These are phyloP conservation scores for Hofmannophila pseudospretella DNA, from an alignment of 2,888 invertebrate genomes.

Conservation along the genomic window DNA sequence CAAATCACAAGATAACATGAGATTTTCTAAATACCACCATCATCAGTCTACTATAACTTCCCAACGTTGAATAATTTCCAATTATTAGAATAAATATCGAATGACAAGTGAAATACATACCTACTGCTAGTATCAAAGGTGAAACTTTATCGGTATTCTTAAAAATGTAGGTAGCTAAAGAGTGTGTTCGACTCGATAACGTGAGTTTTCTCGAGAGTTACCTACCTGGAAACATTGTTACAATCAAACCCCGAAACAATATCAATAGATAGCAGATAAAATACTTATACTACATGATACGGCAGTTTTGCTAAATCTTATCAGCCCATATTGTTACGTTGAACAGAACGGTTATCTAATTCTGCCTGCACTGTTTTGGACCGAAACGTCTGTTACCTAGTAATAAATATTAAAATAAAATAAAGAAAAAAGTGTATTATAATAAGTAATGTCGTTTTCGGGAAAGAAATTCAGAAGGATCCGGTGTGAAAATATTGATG, in stretches of 20 bases:
- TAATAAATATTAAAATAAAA: background rate
- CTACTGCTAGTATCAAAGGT: no score
- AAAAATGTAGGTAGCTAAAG: no score
- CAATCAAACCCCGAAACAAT: background rate
- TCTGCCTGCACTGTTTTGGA: background rate
- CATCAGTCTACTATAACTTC: no score
- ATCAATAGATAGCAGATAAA: background rate
- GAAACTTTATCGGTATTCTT: no score
- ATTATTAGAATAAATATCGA: no score
- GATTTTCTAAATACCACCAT: no score
- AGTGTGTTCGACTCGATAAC: no score
- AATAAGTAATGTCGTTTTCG: conserved; percentile 47
- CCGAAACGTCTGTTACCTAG: background rate
- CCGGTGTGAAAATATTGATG: conserved; percentile 47
- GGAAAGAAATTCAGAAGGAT: conserved; percentile 49
- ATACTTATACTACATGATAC: background rate
- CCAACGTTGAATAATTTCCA: no score
- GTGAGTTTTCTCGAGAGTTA: no score
- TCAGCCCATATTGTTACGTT: background rate
- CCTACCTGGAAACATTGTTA: no score
- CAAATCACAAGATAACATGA: no score
- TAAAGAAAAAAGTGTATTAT: background rate
- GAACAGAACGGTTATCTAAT: background rate
- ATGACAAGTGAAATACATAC: no score
- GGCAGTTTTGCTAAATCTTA: conserved; percentile 1